Evolutionary conservation across 2,888 invertebrate species (phyloP).

Genomic region (Phrixothrix hirtus): DNA sequence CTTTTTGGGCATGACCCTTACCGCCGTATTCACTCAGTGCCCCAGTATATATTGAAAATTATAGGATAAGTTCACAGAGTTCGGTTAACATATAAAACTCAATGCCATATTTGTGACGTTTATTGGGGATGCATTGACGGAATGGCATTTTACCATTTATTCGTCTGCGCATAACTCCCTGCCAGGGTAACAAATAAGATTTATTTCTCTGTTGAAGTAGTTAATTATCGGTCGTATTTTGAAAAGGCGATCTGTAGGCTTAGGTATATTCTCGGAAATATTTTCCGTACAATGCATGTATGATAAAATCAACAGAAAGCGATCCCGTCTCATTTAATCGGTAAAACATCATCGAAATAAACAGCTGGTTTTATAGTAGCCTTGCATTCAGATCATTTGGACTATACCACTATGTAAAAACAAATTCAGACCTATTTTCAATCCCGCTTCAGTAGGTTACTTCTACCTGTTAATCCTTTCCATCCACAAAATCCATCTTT

Average conservation of each 20-base stretch:
- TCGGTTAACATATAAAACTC: background rate
- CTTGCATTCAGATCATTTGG: background rate
- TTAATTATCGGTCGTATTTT: constrained; percentile 1
- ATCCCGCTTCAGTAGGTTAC: background rate
- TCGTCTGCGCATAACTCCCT: background rate
- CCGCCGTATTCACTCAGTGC: background rate
- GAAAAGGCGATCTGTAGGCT: too few species aligned
- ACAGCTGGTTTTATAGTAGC: too few species aligned
- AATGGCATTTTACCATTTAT: background rate
- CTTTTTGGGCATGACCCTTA: too few species aligned
- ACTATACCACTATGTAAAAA: background rate
- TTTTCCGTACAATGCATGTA: background rate
- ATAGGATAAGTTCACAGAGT: background rate
- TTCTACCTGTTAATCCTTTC: constrained; percentile 1
- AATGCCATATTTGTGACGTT: too few species aligned
- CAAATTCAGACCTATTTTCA: background rate
- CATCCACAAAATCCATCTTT: background rate
- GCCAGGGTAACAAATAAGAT: background rate
- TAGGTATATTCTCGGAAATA: background rate
- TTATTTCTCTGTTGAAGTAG: too few species aligned
- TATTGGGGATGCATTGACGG: background rate
- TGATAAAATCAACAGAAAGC: constrained; percentile 1
- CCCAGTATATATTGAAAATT: background rate
- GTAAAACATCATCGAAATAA: too few species aligned
- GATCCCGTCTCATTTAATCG: too few species aligned